Percentiles rank a stretch among this genome's conserved stretches.
Conservation (phyloP, 2,888 invertebrate species). For the Eupithecia tripunctaria region DNA sequence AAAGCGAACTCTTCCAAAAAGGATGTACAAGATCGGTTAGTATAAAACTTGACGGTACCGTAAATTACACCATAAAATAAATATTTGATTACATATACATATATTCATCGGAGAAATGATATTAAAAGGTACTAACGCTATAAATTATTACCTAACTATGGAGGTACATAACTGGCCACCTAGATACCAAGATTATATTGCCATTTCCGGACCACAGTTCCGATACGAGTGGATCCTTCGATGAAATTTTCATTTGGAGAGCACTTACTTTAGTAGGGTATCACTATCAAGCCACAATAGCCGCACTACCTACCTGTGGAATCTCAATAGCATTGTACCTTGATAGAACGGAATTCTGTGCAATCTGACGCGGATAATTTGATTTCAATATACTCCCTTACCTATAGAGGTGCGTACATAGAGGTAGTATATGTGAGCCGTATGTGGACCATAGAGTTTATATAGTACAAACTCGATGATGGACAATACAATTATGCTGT, state of each 20-base stretch:
- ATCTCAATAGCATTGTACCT: slow-evolving; percentile 50
- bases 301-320: slow-evolving; percentile 52
- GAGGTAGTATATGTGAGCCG: neutral
- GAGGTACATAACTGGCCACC: neutral
- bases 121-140: too few species aligned
- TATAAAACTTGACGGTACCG: too few species aligned
- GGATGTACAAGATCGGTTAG: too few species aligned
- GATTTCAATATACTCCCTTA: slow-evolving; percentile 7
- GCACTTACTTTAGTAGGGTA: slow-evolving; percentile 52
- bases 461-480: too few species aligned
- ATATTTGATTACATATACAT: too few species aligned
- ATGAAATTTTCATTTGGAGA: slow-evolving; percentile 56
- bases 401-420: neutral
- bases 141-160: too few species aligned
- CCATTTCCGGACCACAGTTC: neutral
- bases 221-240: slow-evolving; percentile 27
- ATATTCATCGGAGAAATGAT: too few species aligned
- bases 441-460: neutral
- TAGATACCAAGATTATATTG: neutral
- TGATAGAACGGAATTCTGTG: slow-evolving; percentile 16
- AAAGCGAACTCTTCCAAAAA: too few species aligned
- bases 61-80: too few species aligned
- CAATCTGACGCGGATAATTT: slow-evolving; percentile 15
- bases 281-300: slow-evolving; percentile 50
- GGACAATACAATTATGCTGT: neutral